These are phyloP conservation scores for Archegozetes longisetosus DNA, from an alignment of 1,140 invertebrate species.

Conservation along the genomic window DNA sequence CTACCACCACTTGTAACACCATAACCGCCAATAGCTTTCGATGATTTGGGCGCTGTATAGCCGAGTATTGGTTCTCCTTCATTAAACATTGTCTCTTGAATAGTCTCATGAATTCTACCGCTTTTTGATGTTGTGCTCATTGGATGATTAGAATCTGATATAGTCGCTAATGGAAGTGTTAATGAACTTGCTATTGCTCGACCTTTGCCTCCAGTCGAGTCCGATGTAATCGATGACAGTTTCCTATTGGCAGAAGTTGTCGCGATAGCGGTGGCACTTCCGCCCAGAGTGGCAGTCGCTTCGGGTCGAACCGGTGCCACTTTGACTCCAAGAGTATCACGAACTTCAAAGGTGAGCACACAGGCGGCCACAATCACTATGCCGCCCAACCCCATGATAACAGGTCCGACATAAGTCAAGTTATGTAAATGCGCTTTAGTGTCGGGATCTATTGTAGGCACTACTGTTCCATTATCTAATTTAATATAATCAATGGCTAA, in stretches of 20 bases:
- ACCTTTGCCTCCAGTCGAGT: neutral
- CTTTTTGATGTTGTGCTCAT: neutral
- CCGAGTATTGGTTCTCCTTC: neutral
- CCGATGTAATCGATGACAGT: neutral
- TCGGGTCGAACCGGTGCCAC: constrained; percentile 13
- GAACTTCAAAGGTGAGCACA: constrained; percentile 78
- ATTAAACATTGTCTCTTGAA: constrained; percentile 1
- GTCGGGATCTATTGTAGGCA: constrained; percentile 30
- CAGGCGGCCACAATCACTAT: constrained; percentile 79
- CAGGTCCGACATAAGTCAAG: constrained; percentile 73
- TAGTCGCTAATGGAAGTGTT: constrained; percentile 2
- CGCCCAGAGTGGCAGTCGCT: neutral
- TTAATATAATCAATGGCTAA: constrained; percentile 57
- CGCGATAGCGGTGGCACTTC: neutral
- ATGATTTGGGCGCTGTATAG: neutral
- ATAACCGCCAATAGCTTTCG: neutral
- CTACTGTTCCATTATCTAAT: constrained; percentile 57
- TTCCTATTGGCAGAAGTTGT: neutral
- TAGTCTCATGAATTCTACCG: neutral
- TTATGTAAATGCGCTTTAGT: constrained; percentile 52
- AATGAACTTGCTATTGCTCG: neutral
- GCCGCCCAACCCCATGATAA: constrained; percentile 84
- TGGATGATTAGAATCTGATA: neutral
- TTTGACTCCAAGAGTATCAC: constrained; percentile 18
- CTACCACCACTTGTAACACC: no score